phyloP scores from a whole-genome alignment of 1,140 invertebrate genomes.

The Alviniconcha marisindica region DNA sequence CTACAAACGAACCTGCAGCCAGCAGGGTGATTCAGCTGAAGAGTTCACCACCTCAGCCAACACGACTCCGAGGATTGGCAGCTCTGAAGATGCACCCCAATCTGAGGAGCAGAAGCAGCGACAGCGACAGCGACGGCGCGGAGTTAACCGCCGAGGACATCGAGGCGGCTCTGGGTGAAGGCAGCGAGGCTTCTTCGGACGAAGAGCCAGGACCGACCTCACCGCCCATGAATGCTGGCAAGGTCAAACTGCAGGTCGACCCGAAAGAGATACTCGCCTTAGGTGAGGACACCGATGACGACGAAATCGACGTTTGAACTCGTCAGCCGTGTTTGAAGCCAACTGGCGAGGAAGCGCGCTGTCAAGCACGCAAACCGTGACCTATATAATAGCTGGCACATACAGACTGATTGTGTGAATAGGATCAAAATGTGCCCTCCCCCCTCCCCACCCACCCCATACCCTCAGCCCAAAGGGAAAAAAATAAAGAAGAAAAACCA shows the following conservation, averaged over 20 bases:
- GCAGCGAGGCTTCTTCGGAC: not conserved
- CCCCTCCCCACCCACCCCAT: no score
- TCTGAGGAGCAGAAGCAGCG: no score
- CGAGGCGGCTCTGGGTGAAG: not conserved
- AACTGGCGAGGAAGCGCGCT: no score
- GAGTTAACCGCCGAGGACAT: conserved; percentile 12
- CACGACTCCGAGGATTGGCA: not conserved
- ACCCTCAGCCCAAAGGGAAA: no score
- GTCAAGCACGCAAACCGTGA: no score
- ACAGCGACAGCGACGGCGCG: conserved; percentile 11
- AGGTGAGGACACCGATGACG: not conserved
- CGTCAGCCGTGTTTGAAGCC: no score
- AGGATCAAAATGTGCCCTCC: no score
- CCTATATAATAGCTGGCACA: no score
- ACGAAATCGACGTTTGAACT: no score
- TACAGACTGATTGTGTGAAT: no score
- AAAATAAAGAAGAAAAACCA: no score
- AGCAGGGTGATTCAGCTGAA: no score
- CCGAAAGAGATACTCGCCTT: conserved; percentile 7
- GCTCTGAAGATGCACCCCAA: not conserved
- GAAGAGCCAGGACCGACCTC: not conserved
- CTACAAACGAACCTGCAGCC: not conserved
- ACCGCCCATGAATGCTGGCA: not conserved
- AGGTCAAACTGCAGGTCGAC: not conserved
- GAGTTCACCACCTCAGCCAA: not conserved